These are phyloP conservation scores for Drosophila gaucha DNA, from an alignment of 2,888 invertebrate species.

Conservation along the genomic window DNA sequence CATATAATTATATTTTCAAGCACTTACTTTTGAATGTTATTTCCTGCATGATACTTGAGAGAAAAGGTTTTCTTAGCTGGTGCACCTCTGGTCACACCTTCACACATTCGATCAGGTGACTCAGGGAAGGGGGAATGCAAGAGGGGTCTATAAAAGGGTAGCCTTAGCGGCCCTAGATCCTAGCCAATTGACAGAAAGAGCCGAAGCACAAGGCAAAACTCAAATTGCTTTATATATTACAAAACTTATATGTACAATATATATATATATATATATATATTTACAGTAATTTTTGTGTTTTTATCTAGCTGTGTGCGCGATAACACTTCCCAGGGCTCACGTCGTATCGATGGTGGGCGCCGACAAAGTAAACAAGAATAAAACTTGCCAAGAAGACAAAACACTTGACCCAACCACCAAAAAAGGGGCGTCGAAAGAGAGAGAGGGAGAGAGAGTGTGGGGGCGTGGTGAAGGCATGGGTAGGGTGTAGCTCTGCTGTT, in stretches of 20 bases:
- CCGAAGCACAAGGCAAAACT: slow-evolving; percentile 14
- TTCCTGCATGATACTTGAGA: not conserved
- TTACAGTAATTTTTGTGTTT: slow-evolving; percentile 20
- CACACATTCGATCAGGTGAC: slow-evolving; percentile 28
- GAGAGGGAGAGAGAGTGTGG: not conserved
- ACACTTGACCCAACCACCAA: slow-evolving; percentile 47
- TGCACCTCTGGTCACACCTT: slow-evolving; percentile 7
- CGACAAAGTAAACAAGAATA: slow-evolving; percentile 57
- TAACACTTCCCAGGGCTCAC: slow-evolving; percentile 37
- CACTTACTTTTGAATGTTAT: not conserved
- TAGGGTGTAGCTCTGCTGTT: not conserved
- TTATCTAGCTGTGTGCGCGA: slow-evolving; percentile 45
- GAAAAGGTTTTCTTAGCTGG: not conserved
- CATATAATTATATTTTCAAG: no score
- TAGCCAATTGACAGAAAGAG: slow-evolving; percentile 6
- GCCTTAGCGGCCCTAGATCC: slow-evolving; percentile 11
- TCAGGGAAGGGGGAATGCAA: no score
- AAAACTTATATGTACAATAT: not conserved
- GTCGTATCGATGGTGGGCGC: slow-evolving; percentile 46
- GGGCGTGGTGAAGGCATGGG: not conserved
- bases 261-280: slow-evolving; percentile 15
- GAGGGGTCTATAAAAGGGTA: not conserved
- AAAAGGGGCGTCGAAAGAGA: not conserved
- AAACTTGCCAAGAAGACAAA: slow-evolving; percentile 26
- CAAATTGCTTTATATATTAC: not conserved